Evolutionary conservation across 2,797 vertebrate species (phyloP).

Genomic region (Scolopax rusticola): DNA sequence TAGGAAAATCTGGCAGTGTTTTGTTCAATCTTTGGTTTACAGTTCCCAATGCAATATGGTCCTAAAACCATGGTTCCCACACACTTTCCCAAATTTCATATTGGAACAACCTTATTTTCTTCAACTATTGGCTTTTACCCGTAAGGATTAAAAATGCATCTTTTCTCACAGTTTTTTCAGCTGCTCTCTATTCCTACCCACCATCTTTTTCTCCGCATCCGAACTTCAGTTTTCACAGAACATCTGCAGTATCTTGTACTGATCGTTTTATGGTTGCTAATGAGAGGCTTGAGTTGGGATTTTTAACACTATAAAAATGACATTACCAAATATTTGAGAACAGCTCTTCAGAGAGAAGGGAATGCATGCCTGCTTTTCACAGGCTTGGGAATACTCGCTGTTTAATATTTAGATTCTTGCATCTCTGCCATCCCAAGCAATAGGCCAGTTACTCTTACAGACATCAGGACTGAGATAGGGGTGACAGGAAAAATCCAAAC

Average conservation of each 20-base stretch:
- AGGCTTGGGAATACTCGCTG: neutral
- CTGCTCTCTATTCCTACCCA: conserved; percentile 24
- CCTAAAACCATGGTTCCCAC: conserved; percentile 20
- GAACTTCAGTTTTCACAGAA: conserved; percentile 61
- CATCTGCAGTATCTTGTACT: conserved; percentile 51
- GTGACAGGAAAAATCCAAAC: neutral
- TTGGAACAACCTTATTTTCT: conserved; percentile 27
- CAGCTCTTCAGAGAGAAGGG: conserved; percentile 13
- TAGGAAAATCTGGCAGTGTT: conserved; percentile 26
- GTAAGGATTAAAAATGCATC: conserved; percentile 18
- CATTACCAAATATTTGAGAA: conserved; percentile 56
- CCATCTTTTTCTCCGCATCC: conserved; percentile 23
- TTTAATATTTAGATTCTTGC: conserved; percentile 5
- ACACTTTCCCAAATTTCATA: conserved; percentile 24
- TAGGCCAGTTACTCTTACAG: neutral
- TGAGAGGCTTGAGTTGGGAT: conserved; percentile 21
- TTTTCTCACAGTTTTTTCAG: conserved; percentile 35
- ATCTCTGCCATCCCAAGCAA: neutral
- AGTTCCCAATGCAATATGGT: conserved; percentile 32
- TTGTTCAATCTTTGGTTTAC: conserved; percentile 1
- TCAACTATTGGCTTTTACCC: conserved; percentile 31
- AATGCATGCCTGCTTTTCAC: neutral
- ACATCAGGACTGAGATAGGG: neutral
- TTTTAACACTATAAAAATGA: neutral
- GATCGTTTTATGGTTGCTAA: conserved; percentile 40